Base-by-base conservation (phyloP, 2,113 vertebrate species). In the Dicaeum eximium region DNA sequence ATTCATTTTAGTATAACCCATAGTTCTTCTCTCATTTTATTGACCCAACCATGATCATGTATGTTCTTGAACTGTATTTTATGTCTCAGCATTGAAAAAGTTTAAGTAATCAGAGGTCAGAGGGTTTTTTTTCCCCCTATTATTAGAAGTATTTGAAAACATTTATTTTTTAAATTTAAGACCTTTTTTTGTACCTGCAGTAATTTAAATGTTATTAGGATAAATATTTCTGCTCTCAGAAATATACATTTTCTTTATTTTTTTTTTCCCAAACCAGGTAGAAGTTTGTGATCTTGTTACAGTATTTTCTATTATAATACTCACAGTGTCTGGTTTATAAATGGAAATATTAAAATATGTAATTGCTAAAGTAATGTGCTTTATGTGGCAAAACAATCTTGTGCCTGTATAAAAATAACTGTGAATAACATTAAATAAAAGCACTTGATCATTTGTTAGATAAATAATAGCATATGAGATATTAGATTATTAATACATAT, bases 81-180 rank as follows among this genome's bases (percentile, higher is more conserved):
- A 18, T 44, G 6, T 44, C 33, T 81, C 51, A 81, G 47, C 85
- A 84, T 40, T 53, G 56, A 88, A 44, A 30, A 80, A 27, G 8
- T 71, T 70, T 57, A 86, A 53, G 38, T 62, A 73, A 70, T 31
- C 42, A 56, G n/a, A 56, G 7, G 9, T 13, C 28, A 54, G 23
- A 54, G 27, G 9, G 2, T 0, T 4, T 10, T 27, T 56, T 11
- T 23, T 54, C 1, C 6, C 10, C 6, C 10, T 47, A 1, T 22
- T 28, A 15, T 40, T 31, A 38, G 15, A 23, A 84, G 4, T 20
- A 56, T 20, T 73, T 65, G 3, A 20, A 73, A 40, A 16, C 5
- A 13, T 40, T 38, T 15, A 4, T n/a, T 50, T 72, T 54, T 78
- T 5, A 11, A 75, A 69, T 80, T 38, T 86, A 50, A 65, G 28